Evolutionary conservation across 2,888 invertebrate genomes (phyloP).

Genomic region (Nemurella pictetii): DNA sequence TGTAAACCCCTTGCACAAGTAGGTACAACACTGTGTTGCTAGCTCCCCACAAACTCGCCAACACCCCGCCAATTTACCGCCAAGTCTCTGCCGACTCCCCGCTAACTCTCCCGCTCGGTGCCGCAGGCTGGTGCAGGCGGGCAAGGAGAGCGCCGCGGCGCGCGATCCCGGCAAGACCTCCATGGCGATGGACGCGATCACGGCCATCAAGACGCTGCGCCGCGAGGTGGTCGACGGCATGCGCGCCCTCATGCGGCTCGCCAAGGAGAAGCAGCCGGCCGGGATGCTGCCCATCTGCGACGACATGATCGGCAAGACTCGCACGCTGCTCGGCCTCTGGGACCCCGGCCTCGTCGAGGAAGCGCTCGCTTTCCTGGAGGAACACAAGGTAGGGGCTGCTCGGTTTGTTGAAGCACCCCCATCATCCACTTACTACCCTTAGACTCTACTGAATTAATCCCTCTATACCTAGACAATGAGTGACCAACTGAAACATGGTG

Average conservation of each 20-base stretch:
- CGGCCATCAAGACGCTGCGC: slow-evolving; percentile 74
- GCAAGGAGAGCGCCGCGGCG: slow-evolving; percentile 70
- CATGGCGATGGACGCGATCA: slow-evolving; percentile 80
- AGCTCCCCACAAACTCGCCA: no score
- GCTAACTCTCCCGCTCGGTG: not conserved
- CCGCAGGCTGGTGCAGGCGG: slow-evolving; percentile 73
- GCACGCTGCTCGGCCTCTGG: slow-evolving; percentile 80
- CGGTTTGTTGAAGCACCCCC: no score
- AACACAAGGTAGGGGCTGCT: slow-evolving; percentile 75
- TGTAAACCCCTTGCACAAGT: no score
- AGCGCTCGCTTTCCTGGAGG: slow-evolving; percentile 79
- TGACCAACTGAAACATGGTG: no score
- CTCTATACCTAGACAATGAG: no score
- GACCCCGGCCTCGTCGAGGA: slow-evolving; percentile 85
- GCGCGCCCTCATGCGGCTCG: slow-evolving; percentile 71
- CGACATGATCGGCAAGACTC: slow-evolving; percentile 76
- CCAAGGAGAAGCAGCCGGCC: slow-evolving; percentile 72
- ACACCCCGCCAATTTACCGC: no score
- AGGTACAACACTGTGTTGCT: no score
- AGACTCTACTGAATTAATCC: no score
- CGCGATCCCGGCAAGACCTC: slow-evolving; percentile 71
- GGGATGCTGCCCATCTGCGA: slow-evolving; percentile 77
- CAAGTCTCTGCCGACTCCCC: no score
- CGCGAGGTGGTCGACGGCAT: slow-evolving; percentile 77
- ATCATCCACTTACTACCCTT: no score